Base-by-base conservation (phyloP, 2,888 invertebrate species). In the Drosophila anomalipes region DNA sequence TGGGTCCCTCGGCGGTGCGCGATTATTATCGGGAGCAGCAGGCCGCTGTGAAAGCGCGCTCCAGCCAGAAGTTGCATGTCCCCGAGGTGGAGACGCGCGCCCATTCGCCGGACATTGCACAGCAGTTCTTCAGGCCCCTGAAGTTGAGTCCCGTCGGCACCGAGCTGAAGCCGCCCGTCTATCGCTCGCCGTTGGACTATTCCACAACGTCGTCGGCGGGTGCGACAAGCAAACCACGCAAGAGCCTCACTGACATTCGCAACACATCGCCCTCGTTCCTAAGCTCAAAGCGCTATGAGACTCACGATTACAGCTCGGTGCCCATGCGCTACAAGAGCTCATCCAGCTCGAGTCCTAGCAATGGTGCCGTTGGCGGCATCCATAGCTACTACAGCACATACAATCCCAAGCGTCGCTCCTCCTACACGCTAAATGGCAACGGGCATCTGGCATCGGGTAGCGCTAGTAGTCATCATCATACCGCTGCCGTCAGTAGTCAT, bases 1-100 rank as follows among this genome's bases (percentile, higher is more conserved):
- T 96, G 14, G 95, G 95, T 26, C 95, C 96, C 10, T 90, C 90
- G 10, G 95, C 95, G 9, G 95, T 95, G 14, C 92, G 94, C 4
- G 95, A 95, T 74, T 95, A 95, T 61, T 93, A 94, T 66, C 90
- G 93, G 4, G 93, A 93, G 60, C 92, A 92, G 35, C 88, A 89
- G 61, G 83, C 91, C 32, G 82, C 89, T 2, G 72, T 91, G 4
- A 91, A 86, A 67, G 84, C 88, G 2, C 89, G 91, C 39, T 85
- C 91, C 54, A 87, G 80, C 51, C 90, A 77, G 6, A 91, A 91
- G 66, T 22, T 89, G 28, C 88, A 85, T 59, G 74, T 62, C 0
- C 6, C 57, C 22, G 74, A 82, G 5, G 22, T 77, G 9, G 81
- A 80, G 4, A 89, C 92, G 28, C 90, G 92, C 14, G 90, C 87